Evolutionary conservation across 64 coral and sea anemone genomes (phyloP).

Genomic region (Trachythela sp.): DNA sequence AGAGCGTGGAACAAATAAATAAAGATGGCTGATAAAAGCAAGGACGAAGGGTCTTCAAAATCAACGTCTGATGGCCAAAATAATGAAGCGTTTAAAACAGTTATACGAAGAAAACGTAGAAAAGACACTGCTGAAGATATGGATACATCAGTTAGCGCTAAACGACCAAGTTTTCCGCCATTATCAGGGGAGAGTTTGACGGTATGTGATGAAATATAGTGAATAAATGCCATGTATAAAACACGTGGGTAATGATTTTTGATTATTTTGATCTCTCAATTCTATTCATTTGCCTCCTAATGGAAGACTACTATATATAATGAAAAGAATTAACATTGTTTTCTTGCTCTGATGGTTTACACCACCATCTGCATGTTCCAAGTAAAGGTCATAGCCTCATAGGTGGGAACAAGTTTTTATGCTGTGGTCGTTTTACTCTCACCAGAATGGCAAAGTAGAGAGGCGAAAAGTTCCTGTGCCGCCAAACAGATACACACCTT

Average conservation of each 20-base stretch:
- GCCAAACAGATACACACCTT: slow-evolving; percentile 78
- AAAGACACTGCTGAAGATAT: slow-evolving; percentile 74
- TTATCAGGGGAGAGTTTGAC: slow-evolving; percentile 70
- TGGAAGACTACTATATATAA: too few relatives aligned
- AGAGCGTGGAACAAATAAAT: not conserved
- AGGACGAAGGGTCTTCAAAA: not conserved
- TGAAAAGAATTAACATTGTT: too few relatives aligned
- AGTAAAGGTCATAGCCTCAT: not conserved
- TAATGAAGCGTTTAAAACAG: slow-evolving; percentile 63
- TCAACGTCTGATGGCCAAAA: not conserved
- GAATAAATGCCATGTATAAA: too few relatives aligned
- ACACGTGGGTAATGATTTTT: too few relatives aligned
- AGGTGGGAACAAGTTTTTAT: not conserved
- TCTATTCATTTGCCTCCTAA: too few relatives aligned
- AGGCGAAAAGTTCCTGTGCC: slow-evolving; percentile 88
- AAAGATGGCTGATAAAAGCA: not conserved
- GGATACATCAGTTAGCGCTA: slow-evolving; percentile 49
- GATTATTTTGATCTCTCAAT: too few relatives aligned
- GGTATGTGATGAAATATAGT: slow-evolving; percentile 46
- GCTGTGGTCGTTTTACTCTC: not conserved
- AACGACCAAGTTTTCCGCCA: slow-evolving; percentile 80
- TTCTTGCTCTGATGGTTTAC: too few relatives aligned
- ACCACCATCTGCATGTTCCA: too few relatives aligned
- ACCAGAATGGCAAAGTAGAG: slow-evolving; percentile 79
- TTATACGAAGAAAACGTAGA: slow-evolving; percentile 81